phyloP scores from a whole-genome alignment of 64 coral and sea anemone species.

The Trachythela sp. region DNA sequence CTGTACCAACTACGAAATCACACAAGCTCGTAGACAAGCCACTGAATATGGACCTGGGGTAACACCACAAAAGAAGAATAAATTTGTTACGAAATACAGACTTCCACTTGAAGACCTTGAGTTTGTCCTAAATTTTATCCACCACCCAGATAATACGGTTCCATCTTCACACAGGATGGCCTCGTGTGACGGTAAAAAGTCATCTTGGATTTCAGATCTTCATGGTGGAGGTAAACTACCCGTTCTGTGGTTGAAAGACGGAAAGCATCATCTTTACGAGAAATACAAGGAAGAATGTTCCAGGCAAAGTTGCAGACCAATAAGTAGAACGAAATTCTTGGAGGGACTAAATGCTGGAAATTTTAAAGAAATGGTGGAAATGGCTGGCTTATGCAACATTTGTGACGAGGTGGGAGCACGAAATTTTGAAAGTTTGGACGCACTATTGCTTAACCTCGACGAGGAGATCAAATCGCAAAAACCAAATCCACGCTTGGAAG shows the following conservation, averaged over 20 bases:
- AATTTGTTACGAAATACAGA: neutral
- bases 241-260: slow-evolving; percentile 49
- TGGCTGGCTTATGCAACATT: slow-evolving; percentile 48
- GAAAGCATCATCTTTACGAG: slow-evolving; percentile 19
- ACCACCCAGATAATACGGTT: slow-evolving; percentile 32
- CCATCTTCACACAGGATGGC: slow-evolving; percentile 40
- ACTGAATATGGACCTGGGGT: neutral
- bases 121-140: slow-evolving; percentile 48
- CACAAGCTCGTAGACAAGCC: neutral
- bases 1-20: neutral
- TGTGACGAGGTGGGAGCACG: slow-evolving; percentile 37
- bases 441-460: neutral
- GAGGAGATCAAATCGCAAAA: neutral
- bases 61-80: neutral
- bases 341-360: slow-evolving; percentile 44
- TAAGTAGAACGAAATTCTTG: slow-evolving; percentile 11
- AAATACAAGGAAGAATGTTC: slow-evolving; percentile 36
- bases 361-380: slow-evolving; percentile 47
- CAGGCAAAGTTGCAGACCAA: slow-evolving; percentile 19
- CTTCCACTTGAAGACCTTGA: slow-evolving; percentile 27
- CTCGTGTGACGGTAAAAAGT: slow-evolving; percentile 26
- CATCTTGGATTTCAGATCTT: slow-evolving; percentile 41
- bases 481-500: too few species aligned
- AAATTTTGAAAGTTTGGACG: slow-evolving; percentile 35
- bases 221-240: slow-evolving; percentile 32